A percentile compares a stretch with the other conserved stretches of the same genome.
Evolutionary conservation across 2,797 vertebrate species (phyloP).

Genomic region (Calcarius lapponicus): DNA sequence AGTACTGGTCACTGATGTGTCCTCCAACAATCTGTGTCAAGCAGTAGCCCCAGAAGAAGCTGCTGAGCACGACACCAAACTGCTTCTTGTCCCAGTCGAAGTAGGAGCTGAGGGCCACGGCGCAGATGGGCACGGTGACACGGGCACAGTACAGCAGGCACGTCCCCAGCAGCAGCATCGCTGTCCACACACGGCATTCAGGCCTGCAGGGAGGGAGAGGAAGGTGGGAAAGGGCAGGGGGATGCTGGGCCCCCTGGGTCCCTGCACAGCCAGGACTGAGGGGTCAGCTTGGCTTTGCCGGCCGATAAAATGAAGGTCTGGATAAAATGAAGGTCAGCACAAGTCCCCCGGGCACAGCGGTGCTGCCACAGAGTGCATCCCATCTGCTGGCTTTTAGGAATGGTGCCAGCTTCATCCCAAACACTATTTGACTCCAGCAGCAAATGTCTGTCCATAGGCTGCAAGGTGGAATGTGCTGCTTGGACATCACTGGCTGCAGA

Average conservation of each 20-base stretch:
- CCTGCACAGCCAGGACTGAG: fast-evolving
- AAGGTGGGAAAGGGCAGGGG: not conserved
- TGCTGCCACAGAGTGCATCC: not conserved
- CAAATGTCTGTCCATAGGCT: not conserved
- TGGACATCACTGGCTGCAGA: fast-evolving
- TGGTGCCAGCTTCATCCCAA: not conserved
- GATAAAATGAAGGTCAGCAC: not conserved
- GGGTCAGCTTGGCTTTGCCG: not conserved
- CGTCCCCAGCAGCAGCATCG: constrained; percentile 88
- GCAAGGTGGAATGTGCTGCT: not conserved
- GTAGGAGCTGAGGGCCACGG: constrained; percentile 85
- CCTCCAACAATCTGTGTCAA: constrained; percentile 93
- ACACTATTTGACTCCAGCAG: not conserved
- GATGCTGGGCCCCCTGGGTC: not conserved
- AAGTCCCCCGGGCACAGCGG: fast-evolving
- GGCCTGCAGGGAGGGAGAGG: constrained; percentile 71
- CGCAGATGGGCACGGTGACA: constrained; percentile 90
- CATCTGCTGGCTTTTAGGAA: not conserved
- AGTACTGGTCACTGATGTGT: constrained; percentile 88
- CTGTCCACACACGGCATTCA: constrained; percentile 85
- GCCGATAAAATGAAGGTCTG: too few relatives aligned
- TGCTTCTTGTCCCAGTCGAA: constrained; percentile 94
- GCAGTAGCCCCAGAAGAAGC: constrained; percentile 99
- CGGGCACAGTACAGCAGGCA: constrained; percentile 94
- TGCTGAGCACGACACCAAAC: constrained; percentile 90